Conservation (phyloP, 2,888 invertebrate species). For the Quadroppia sp. region DNA sequence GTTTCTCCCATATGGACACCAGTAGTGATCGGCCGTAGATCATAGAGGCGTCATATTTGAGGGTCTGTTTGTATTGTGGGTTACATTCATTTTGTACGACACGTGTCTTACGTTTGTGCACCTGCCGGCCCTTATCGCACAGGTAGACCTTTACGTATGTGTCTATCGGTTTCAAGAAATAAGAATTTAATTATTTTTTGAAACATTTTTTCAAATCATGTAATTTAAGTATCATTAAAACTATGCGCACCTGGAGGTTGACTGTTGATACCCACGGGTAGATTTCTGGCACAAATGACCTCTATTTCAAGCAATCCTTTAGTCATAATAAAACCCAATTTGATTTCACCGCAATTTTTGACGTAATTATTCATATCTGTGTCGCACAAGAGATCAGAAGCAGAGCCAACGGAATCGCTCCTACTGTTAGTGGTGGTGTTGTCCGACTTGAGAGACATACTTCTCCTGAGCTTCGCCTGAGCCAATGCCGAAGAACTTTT, state of each 20-base stretch:
- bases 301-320: conserved; percentile 89
- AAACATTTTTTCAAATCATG: too few relatives aligned
- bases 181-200: too few relatives aligned
- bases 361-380: neutral
- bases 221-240: too few relatives aligned
- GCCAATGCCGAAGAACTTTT: conserved; percentile 41
- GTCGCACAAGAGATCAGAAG: conserved; percentile 20
- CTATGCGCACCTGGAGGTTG: conserved; percentile 61
- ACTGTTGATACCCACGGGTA: conserved; percentile 66
- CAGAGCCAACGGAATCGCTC: conserved; percentile 11
- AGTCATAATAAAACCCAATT: conserved; percentile 79
- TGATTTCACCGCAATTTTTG: conserved; percentile 63
- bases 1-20: conserved; percentile 78
- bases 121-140: conserved; percentile 78
- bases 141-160: conserved; percentile 92
- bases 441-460: conserved; percentile 25
- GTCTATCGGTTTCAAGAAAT: too few relatives aligned
- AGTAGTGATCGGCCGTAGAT: conserved; percentile 65
- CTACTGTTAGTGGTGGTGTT: neutral
- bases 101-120: conserved; percentile 86
- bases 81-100: conserved; percentile 74
- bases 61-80: conserved; percentile 80
- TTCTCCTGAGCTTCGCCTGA: conserved; percentile 22
- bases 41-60: conserved; percentile 66
- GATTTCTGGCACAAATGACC: conserved; percentile 67